These are phyloP conservation scores for Sturnus vulgaris DNA, from an alignment of 2,113 vertebrate species.

Conservation along the genomic window DNA sequence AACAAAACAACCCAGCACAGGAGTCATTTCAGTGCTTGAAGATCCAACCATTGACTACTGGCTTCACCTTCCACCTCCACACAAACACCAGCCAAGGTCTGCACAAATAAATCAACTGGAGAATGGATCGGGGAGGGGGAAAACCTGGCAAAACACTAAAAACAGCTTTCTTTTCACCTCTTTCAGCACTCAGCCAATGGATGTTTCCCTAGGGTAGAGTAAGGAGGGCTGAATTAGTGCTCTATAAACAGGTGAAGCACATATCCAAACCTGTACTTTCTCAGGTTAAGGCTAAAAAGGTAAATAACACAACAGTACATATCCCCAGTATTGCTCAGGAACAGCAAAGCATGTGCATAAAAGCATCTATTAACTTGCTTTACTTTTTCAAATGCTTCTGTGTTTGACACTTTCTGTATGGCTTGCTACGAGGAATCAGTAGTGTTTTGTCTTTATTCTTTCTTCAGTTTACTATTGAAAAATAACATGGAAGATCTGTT, in stretches of 20 bases:
- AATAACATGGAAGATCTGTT: neutral
- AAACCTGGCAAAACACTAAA: neutral
- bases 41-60: neutral
- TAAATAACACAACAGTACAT: neutral
- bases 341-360: neutral
- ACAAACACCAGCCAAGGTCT: slow-evolving; percentile 2
- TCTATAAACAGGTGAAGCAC: neutral
- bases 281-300: neutral
- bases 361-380: neutral
- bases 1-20: neutral
- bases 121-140: neutral
- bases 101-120: slow-evolving; percentile 11
- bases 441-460: neutral
- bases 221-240: slow-evolving; percentile 9
- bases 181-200: neutral
- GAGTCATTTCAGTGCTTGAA: slow-evolving; percentile 15
- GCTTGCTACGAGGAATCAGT: neutral
- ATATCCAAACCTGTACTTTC: neutral
- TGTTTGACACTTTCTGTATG: neutral
- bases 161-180: neutral
- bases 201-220: neutral
- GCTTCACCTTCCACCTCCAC: slow-evolving; percentile 19
- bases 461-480: neutral
- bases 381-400: neutral
- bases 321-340: neutral